Evolutionary conservation across 2,888 invertebrate species (phyloP), one percentile per base, ranked within the genome.

Genomic region (Ceriagrion tenellum): DNA sequence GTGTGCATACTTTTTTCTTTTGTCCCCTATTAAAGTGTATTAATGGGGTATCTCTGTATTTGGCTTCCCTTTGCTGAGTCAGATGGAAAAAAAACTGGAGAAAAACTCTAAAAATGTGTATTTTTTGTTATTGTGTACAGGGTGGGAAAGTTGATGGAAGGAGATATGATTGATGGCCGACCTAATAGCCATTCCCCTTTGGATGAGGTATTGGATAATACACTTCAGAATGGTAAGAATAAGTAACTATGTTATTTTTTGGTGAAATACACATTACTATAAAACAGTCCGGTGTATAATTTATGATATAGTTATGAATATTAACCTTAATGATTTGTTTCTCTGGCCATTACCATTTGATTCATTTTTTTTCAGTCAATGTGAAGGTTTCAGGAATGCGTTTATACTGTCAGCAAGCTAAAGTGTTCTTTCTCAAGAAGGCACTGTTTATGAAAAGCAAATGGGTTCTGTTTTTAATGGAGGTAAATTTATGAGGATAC

Each of bases 361-460:
- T 93, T 74, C 56, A 23, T 63, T 63, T 47, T 93, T 59, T 47
- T 47, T 40, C n/a, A 59, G 69, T 26, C 40, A n/a, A 23, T 40
- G 10, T 23, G 20, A 95, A 90, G 56, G 47, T 47, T 35, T 40
- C 40, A 59, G 97, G 97, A 26, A 96, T 95, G 13, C 88, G 96
- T 55, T 96, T 97, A 56, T 95, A 95, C 4, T 95, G 96, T 23
- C 97, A 97, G 96, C 96, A 96, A 88, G 96, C 96, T 95, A 95
- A 95, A n/a, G 97, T 97, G 40, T 96, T 97, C 55, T 95, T 97
- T 12, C 95, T 96, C 3, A 97, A 97, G 96, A 97, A 97, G 96
- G 90, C 96, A 0, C 95, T 96, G 3, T 97, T 96, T 95, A 96
- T 96, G 0, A 96, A 95, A 3, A 96, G 97, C 95, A 97, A 97